phyloP scores from a whole-genome alignment of 2,113 vertebrate species.

The Phalacrocorax carbo region DNA sequence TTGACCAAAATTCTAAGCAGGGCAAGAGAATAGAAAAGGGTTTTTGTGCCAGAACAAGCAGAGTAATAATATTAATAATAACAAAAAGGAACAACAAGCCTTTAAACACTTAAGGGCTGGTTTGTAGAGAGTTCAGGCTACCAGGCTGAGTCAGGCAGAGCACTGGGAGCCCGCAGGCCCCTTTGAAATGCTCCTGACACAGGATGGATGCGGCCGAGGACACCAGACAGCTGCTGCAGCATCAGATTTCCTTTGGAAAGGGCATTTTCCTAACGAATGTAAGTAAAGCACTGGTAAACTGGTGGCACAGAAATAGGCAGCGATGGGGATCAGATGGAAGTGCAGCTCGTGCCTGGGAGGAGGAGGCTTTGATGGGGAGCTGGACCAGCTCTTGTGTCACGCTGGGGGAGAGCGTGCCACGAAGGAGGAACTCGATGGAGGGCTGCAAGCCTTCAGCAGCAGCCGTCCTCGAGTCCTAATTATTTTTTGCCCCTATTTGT shows the following conservation, averaged over 20 bases:
- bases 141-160: neutral
- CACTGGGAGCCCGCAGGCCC: neutral
- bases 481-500: neutral
- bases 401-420: rapidly evolving
- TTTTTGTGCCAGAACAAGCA: constrained; percentile 34
- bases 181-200: neutral
- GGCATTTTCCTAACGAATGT: neutral
- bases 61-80: constrained; percentile 9
- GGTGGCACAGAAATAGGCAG: neutral
- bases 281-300: rapidly evolving
- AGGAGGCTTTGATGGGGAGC: neutral
- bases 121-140: neutral
- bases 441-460: neutral
- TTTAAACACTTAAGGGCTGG: neutral
- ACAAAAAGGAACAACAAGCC: neutral
- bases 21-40: neutral
- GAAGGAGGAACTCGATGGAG: neutral
- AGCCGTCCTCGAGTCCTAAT: neutral
- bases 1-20: constrained; percentile 22
- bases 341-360: neutral
- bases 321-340: neutral
- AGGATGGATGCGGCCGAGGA: rapidly evolving
- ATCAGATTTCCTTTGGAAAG: neutral
- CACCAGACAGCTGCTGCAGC: neutral
- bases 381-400: rapidly evolving